Base-by-base conservation (phyloP, 2,113 vertebrate genomes). In the Spermophilus dauricus region DNA sequence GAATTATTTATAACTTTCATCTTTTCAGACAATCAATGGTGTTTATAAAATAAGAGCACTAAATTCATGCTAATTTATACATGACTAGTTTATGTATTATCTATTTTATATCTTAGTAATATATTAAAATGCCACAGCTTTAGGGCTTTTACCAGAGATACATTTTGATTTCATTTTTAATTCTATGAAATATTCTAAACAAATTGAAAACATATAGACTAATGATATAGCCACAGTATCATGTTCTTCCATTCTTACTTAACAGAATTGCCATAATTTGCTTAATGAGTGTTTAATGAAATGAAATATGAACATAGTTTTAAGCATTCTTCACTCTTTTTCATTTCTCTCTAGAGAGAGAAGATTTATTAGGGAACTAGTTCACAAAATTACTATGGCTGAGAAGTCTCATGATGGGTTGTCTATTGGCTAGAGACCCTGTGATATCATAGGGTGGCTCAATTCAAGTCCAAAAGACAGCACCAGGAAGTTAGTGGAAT, bases 81-180 rank as follows among this genome's bases (percentile, higher is more conserved):
- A 28, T 22, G 32, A 53, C 5, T 94, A 8, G 42, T 42, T 84
- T 58, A 51, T 32, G 1, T 7, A 56, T 56, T 8, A 80, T 9
- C 65, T 32, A 77, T 86, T 89, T 86, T 3, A 89, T 22, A 4
- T 16, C 18, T 85, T 78, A 76, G 8, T 26, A 86, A 65, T 58
- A 65, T 34, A 78, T 69, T 56, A 87, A 4, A 69, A 20, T 56
- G 17, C 12, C 14, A 45, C 34, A 61, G 69, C 45, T 28, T 73
- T 73, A 95, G 12, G 11, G 30, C 58, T 86, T 53, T 53, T 17
- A 76, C 28, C 9, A 45, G 20, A 73, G 11, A 18, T 14, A 34
- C 39, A 42, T 58, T 89, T 89, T 56, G 9, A 30, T 39, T 91
- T 61, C 8, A 86, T 56, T 81, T 95, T 94, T 56, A 96, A 63